phyloP scores from a whole-genome alignment of 2,888 invertebrate genomes.

The Ormyrus thymus region DNA sequence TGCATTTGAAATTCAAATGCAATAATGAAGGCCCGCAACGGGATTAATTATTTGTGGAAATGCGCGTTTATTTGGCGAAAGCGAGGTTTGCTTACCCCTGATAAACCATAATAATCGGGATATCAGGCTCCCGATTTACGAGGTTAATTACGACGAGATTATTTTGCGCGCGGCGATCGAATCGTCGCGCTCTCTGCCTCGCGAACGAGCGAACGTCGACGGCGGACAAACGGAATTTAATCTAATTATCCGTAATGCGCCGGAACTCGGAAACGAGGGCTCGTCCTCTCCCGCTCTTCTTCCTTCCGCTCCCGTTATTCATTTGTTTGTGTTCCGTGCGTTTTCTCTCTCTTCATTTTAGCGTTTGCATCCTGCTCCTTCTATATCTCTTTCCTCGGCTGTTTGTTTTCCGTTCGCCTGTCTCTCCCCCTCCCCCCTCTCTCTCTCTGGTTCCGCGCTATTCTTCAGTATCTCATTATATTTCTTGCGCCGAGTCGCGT shows the following conservation, averaged over 20 bases:
- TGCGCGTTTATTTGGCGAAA: no score
- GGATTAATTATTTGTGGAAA: no score
- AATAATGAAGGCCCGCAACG: no score
- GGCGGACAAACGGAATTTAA: conserved; percentile 64
- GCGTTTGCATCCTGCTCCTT: conserved; percentile 14
- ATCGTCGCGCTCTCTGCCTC: neutral
- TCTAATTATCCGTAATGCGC: conserved; percentile 71
- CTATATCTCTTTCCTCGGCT: conserved; percentile 36
- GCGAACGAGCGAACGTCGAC: conserved; percentile 36
- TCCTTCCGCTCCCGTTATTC: conserved; percentile 65
- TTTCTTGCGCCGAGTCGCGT: conserved; percentile 20
- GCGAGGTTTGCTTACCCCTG: no score
- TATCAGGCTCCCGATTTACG: neutral
- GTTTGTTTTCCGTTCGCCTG: conserved; percentile 44
- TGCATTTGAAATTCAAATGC: no score
- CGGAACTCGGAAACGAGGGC: conserved; percentile 66
- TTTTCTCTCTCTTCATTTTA: conserved; percentile 52
- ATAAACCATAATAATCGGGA: no score
- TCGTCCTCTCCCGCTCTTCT: conserved; percentile 60
- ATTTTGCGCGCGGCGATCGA: conserved; percentile 16
- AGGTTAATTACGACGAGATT: neutral
- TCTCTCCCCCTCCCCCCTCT: conserved; percentile 27
- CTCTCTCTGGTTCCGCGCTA: conserved; percentile 14
- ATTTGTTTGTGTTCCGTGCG: conserved; percentile 64
- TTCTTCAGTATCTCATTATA: conserved; percentile 50